These are phyloP conservation scores for Diaprepes abbreviatus DNA, from an alignment of 2,888 invertebrate genomes.

Conservation along the genomic window DNA sequence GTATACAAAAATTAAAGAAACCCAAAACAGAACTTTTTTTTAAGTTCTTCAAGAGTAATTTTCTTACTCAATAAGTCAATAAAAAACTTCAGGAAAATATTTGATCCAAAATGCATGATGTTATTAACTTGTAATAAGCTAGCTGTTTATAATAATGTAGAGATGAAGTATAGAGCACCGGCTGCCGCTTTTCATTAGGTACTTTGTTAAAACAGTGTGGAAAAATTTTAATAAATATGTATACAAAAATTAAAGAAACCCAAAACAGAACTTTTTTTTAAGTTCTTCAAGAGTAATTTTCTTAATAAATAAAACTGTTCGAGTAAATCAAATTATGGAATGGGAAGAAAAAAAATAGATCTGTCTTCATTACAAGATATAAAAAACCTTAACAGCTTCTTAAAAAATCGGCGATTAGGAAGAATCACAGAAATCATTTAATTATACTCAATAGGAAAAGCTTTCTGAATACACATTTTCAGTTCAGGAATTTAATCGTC, in stretches of 20 bases:
- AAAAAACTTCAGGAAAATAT: too few relatives aligned
- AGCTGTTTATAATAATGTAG: slow-evolving; percentile 25
- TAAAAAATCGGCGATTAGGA: too few relatives aligned
- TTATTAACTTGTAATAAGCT: slow-evolving; percentile 27
- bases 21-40: too few relatives aligned
- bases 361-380: too few relatives aligned
- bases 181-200: slow-evolving; percentile 36
- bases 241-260: slow-evolving; percentile 36
- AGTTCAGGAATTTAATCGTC: slow-evolving; percentile 48
- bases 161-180: slow-evolving; percentile 28
- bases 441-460: slow-evolving; percentile 12
- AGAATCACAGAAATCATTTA: too few relatives aligned
- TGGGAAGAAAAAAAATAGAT: too few relatives aligned
- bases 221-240: slow-evolving; percentile 25
- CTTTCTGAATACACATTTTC: slow-evolving; percentile 40
- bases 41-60: too few relatives aligned
- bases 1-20: too few relatives aligned
- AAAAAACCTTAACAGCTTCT: too few relatives aligned
- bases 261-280: slow-evolving; percentile 38
- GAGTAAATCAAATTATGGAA: slow-evolving; percentile 34
- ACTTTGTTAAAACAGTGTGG: slow-evolving; percentile 31
- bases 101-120: slow-evolving; percentile 17
- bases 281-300: slow-evolving; percentile 34
- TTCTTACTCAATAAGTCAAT: too few relatives aligned
- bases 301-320: slow-evolving; percentile 14